Evolutionary conservation across 2,888 invertebrate species (phyloP).

Genomic region (Spisula solida): DNA sequence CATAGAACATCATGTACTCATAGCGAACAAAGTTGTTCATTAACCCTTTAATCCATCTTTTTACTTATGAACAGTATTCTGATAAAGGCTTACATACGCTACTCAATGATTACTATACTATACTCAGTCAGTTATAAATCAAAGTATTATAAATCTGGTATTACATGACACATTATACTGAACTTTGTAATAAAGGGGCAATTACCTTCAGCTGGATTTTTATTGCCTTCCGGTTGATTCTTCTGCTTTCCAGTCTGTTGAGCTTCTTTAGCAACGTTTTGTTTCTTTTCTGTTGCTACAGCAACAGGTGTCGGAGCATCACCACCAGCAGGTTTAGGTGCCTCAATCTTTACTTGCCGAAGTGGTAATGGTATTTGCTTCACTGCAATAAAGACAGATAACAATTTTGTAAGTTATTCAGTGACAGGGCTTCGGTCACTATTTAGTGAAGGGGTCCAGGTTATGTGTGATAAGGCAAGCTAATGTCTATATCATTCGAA

Average conservation of each 20-base stretch:
- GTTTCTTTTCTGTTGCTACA: constrained; percentile 18
- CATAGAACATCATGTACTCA: no score
- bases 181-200: no score
- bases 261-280: constrained; percentile 41
- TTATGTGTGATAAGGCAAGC: no score
- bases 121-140: no score
- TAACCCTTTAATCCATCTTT: no score
- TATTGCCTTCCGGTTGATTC: constrained; percentile 54
- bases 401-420: neutral
- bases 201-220: constrained; percentile 33
- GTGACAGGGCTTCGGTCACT: neutral
- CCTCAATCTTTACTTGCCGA: constrained; percentile 53
- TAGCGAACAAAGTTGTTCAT: no score
- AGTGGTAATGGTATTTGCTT: constrained; percentile 79
- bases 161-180: no score
- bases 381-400: constrained; percentile 66
- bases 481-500: no score
- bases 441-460: neutral
- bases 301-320: neutral
- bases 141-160: no score
- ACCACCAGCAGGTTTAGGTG: neutral
- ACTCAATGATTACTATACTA: no score
- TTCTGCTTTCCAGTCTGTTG: constrained; percentile 61
- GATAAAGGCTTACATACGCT: no score
- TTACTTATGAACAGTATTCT: no score